Evolutionary conservation across 35 echinoderm and acorn worm genomes (phyloP), one percentile per base, ranked within the genome.

Genomic region (Diadema setosum): DNA sequence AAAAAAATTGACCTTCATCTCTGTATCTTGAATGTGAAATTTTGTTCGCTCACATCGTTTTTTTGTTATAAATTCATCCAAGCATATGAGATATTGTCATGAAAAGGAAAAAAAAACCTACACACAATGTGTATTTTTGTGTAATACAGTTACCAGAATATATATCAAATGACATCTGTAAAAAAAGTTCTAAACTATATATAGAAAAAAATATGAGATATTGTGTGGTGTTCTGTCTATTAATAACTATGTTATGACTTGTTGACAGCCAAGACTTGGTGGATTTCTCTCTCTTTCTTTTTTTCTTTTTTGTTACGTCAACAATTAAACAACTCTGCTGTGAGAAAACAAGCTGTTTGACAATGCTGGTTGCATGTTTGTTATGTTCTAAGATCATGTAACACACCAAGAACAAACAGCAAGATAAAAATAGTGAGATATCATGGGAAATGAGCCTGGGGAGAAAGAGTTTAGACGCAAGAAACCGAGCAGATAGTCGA

Each of bases 311-410:
- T n/a, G n/a, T 78, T 35, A 21, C 44, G 73, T 78, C 39, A 78
- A 78, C 73, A 78, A 78, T 41, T 78, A 78, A 78, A 78, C 73
- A 78, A 78, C 73, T 78, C 73, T 78, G 73, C 73, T 78, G 73
- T 78, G 73, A 44, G 35, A 29, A 67, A 67, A 60, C n/a, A 67
- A 67, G 16, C 37, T 6, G n/a, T n/a, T n/a, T n/a, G n/a, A n/a
- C n/a, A n/a, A n/a, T n/a, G n/a, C n/a, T n/a, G n/a, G n/a, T 67
- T 32, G 26, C 30, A 14, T 67, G 27, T 67, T 67, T 0, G 18
- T 33, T 34, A 33, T 63, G 15, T n/a, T n/a, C n/a, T n/a, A n/a
- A n/a, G n/a, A n/a, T n/a, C n/a, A n/a, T n/a, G n/a, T n/a, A n/a
- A n/a, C n/a, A n/a, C n/a, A n/a, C n/a, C n/a, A n/a, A n/a, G n/a